Evolutionary conservation across 2,888 invertebrate genomes (phyloP), one percentile per base, ranked within the genome.

Genomic region (Toxonevra muliebris): DNA sequence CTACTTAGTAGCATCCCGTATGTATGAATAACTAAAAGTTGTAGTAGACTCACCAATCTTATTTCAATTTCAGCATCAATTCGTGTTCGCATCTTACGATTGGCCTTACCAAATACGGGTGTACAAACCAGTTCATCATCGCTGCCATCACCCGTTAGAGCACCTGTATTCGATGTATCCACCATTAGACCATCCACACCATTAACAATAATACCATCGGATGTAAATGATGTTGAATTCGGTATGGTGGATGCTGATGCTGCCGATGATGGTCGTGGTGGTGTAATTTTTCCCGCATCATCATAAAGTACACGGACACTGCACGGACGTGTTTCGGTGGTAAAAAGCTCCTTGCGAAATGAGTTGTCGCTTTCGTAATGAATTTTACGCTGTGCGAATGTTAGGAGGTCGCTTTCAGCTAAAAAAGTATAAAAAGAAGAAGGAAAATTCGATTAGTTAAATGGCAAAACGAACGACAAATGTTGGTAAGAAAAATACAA

Each of bases 341-440:
- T 90, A 86, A 96, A 96, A 76, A 96, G 88, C 78, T 89, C 89
- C 78, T 91, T 90, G 80, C 89, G 88, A 82, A 91, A 88, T 77
- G 89, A 88, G 83, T 91, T 90, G 80, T 88, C 88, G 77, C 91
- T 88, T 83, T 88, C 89, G 87, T 90, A 95, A 87, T 94, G 93
- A 77, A 89, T 88, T 87, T 91, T 93, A 83, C 91, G 89, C 78
- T 89, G 84, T 76, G 94, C 93, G 88, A 95, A 96, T 84, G 92
- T 90, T 81, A 92, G 92, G 87, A 96, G 92, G 88, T 95, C 94
- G 82, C 96, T 93, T 88, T 95, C 95, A 86, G 96, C 96, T 96
- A 90, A 62, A 91, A 92, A 82, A 86, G 86, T 83, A 76, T 73
- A 73, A 64, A 71, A 72, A 11, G 41, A 17, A 53, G 50, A 48